phyloP scores from a whole-genome alignment of 1,140 invertebrate species.

The Goniozus legneri region DNA sequence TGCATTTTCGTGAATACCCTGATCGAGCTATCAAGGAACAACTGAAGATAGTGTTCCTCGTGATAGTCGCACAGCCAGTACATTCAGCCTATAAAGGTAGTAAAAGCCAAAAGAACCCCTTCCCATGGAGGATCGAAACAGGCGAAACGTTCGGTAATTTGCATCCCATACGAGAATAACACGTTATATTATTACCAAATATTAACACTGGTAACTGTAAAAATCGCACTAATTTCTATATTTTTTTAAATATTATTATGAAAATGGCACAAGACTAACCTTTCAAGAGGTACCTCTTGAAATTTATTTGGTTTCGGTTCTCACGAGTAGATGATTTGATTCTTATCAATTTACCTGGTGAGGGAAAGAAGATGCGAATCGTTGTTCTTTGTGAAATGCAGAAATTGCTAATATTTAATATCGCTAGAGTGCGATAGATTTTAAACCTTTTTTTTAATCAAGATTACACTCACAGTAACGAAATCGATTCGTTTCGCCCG shows the following conservation, averaged over 20 bases:
- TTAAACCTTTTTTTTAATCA: too few relatives aligned
- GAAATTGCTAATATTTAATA: not conserved
- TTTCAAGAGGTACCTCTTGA: too few relatives aligned
- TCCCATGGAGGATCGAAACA: not conserved
- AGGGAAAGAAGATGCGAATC: not conserved
- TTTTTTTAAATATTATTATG: too few relatives aligned
- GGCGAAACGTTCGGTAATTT: conserved; percentile 20
- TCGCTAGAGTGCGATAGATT: not conserved
- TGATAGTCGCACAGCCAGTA: conserved; percentile 70
- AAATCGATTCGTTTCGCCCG: conserved; percentile 16
- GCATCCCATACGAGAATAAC: conserved; percentile 1
- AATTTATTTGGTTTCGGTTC: too few relatives aligned
- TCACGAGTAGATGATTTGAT: not conserved
- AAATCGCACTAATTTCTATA: too few relatives aligned
- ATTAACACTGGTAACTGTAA: too few relatives aligned
- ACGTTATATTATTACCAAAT: too few relatives aligned
- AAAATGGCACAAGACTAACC: too few relatives aligned
- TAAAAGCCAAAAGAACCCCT: conserved; percentile 19
- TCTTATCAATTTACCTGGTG: not conserved
- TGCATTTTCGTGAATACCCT: conserved; percentile 64
- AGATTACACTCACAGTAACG: too few relatives aligned
- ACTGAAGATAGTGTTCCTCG: conserved; percentile 60
- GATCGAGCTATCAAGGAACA: conserved; percentile 41
- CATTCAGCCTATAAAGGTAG: conserved; percentile 73
- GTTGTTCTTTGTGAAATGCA: not conserved